Evolutionary conservation across 2,797 vertebrate species (phyloP), one percentile per base, ranked within the genome.

Genomic region (Microctenopoma stevenorrisi): DNA sequence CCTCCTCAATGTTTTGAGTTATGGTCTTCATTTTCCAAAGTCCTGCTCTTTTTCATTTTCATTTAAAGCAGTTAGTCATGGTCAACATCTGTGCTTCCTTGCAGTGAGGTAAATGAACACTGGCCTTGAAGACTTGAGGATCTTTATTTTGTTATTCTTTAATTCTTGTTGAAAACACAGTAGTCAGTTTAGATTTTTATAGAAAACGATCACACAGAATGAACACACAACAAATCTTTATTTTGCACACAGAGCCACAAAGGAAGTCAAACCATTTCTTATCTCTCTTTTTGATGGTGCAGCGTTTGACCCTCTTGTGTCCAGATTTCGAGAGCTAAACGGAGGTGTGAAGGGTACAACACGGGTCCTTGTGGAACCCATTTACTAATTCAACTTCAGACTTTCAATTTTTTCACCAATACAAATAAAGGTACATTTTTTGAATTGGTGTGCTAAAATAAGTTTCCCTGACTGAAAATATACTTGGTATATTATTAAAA

Each of bases 41-140:
- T 53, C 26, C 28, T 60, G 5, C 59, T 60, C 60, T 48, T 38
- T 60, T 15, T 8, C 58, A 28, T 25, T 74, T 76, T 71, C 9
- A 53, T 64, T 33, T 57, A 64, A 73, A 74, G 22, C 50, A 33
- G 25, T 64, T 67, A 63, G 61, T 56, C 72, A 72, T 25, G 25
- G 57, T 64, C 35, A 35, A 52, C 30, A 3, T 46, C 13, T 55
- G 38, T 18, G 8, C 13, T 50, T 13, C 11, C 5, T 16, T 56
- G 18, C 42, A 42, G 33, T 28, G 66, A 64, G 2, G 11, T 15
- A 42, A 12, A 43, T 5, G 43, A 58, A 59, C 46, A 52, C 48
- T 63, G 59, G 8, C 33, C 33, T 35, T 18, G 50, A 62, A 46
- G 30, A 22, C 10, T 25, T 33, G 22, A 25, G 9, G 55, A 7